Evolutionary conservation across 1,140 invertebrate species (phyloP), one percentile per base, ranked within the genome.

Genomic region (Dinoponera quadriceps): DNA sequence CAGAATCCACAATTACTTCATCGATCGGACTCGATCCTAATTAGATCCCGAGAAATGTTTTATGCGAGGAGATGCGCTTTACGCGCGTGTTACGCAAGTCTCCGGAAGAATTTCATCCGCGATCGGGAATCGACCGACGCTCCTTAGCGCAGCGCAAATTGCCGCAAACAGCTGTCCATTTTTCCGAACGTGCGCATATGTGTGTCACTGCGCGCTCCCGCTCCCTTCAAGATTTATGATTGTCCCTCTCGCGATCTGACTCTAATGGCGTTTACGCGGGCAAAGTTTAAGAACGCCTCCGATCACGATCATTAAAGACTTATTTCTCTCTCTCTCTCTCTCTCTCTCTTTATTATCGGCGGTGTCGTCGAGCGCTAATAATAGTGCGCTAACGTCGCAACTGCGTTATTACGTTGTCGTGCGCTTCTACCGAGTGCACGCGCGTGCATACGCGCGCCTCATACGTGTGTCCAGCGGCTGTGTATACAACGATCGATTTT

Each of bases 261-360:
- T 80, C 51, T 48, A 57, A 78, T 20, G 57, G 65, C 44, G 22
- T 57, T 51, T 78, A 49, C 13, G 49, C 75, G 75, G 71, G 65
- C 65, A 59, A 80, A 68, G 65, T 71, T 80, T 69, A 80, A 80
- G 51, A 80, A 38, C 44, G 33, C 51, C 51, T 57, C 18, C 75
- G 69, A 80, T 71, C 75, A 57, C 65, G 65, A 80, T 80, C 65
- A 71, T 80, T 71, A 69, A 60, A 80, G 65, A 80, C 71, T 71
- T 48, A 80, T 69, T 80, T 33, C 29, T 69, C 51, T 71, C 33
- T 69, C 54, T n/a, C 20, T n/a, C n/a, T 80, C 68, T 57, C 75
- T 4, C n/a, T n/a, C n/a, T n/a, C n/a, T n/a, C n/a, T n/a, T n/a
- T n/a, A n/a, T n/a, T n/a, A n/a, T n/a, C 44, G 27, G 55, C 51